phyloP scores from a whole-genome alignment of 2,888 invertebrate species.

The Ferrisia virgata region DNA sequence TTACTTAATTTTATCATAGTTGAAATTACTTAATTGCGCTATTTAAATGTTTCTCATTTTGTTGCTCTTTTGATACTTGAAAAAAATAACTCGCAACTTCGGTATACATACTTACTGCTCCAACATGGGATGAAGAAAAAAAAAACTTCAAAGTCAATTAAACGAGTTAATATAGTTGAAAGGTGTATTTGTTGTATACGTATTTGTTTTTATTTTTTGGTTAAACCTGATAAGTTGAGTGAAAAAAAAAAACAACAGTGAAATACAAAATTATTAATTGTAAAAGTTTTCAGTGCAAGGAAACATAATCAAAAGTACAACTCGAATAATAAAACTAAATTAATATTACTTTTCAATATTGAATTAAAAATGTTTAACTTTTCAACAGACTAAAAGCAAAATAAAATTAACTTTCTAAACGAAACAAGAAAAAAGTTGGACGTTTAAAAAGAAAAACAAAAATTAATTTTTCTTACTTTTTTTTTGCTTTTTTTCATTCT shows the following conservation, averaged over 20 bases:
- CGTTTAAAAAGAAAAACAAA: slow-evolving; percentile 31
- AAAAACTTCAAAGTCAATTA: slow-evolving; percentile 24
- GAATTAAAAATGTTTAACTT: slow-evolving; percentile 41
- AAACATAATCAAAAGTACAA: slow-evolving; percentile 40
- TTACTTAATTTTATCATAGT: not conserved
- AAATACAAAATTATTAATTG: slow-evolving; percentile 31
- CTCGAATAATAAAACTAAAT: slow-evolving; percentile 38
- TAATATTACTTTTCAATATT: slow-evolving; percentile 41
- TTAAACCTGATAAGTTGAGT: slow-evolving; percentile 6
- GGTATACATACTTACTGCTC: too few species aligned
- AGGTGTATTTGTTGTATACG: slow-evolving; percentile 5
- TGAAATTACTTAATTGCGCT: not conserved
- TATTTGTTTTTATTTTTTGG: slow-evolving; percentile 8
- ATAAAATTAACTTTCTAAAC: slow-evolving; percentile 41
- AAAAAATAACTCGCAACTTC: not conserved
- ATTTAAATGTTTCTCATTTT: not conserved
- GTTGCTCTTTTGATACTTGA: not conserved
- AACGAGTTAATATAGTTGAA: slow-evolving; percentile 2
- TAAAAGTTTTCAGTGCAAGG: slow-evolving; percentile 25
- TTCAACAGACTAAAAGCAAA: slow-evolving; percentile 18
- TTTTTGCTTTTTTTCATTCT: not conserved
- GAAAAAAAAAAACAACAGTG: slow-evolving; percentile 1
- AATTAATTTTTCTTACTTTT: slow-evolving; percentile 35
- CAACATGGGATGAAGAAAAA: not conserved
- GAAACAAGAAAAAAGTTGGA: slow-evolving; percentile 37